These are phyloP conservation scores for Mallotus villosus DNA, from an alignment of 2,797 vertebrate genomes.

Conservation along the genomic window DNA sequence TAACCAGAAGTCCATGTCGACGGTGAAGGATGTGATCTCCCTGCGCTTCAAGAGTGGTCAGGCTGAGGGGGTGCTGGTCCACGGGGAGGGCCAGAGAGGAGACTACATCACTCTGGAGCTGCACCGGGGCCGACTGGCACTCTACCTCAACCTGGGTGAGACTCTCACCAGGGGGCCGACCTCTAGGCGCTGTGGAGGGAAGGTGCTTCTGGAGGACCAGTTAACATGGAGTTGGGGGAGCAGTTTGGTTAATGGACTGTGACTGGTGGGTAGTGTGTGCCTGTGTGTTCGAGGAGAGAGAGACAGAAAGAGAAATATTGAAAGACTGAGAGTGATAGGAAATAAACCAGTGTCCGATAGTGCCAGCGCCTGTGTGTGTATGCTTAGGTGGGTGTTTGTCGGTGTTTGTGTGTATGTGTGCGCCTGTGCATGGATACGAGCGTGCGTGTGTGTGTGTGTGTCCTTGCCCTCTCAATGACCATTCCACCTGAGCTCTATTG, in stretches of 20 bases:
- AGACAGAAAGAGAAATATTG: no score
- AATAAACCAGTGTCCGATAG: no score
- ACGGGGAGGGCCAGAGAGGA: constrained; percentile 93
- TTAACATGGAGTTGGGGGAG: not conserved
- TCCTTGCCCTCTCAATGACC: constrained; percentile 15
- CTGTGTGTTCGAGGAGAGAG: constrained; percentile 1
- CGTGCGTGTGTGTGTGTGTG: not conserved
- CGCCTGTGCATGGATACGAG: not conserved
- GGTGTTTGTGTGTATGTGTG: constrained; percentile 4
- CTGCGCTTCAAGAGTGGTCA: constrained; percentile 93
- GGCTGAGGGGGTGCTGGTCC: constrained; percentile 91
- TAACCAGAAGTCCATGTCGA: constrained; percentile 97
- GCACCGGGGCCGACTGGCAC: constrained; percentile 84
- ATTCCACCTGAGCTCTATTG: constrained; percentile 1
- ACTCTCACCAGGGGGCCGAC: not conserved
- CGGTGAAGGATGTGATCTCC: constrained; percentile 95
- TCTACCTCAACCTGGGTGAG: constrained; percentile 91
- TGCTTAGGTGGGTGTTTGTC: constrained; percentile 25
- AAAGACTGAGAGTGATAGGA: constrained; percentile 2
- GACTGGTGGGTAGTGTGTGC: constrained; percentile 5
- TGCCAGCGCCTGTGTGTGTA: constrained; percentile 8
- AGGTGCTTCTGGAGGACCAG: not conserved
- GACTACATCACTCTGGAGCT: constrained; percentile 94
- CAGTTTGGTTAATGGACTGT: not conserved
- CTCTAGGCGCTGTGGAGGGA: not conserved